Evolutionary conservation across 2,113 vertebrate species (phyloP).

Genomic region (Nothobranchius kuhntae): DNA sequence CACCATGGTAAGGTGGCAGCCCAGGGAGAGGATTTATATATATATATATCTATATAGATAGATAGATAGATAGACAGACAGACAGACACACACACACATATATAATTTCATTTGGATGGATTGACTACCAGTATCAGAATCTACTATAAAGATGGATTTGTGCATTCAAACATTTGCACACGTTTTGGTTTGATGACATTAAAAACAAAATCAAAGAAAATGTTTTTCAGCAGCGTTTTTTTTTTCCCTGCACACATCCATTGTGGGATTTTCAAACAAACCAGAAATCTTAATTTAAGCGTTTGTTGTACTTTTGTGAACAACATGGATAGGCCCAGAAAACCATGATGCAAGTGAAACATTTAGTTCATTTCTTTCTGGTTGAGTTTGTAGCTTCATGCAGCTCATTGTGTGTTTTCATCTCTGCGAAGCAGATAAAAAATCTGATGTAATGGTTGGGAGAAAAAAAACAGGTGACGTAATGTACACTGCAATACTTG

Average conservation of each 20-base stretch:
- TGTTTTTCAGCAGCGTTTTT: neutral
- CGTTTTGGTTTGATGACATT: neutral
- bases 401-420: constrained; percentile 23
- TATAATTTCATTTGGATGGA: too few relatives aligned
- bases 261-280: neutral
- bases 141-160: neutral
- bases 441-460: constrained; percentile 71
- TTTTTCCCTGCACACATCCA: neutral
- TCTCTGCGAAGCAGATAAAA: constrained; percentile 45
- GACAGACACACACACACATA: too few relatives aligned
- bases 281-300: neutral
- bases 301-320: neutral
- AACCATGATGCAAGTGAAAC: neutral
- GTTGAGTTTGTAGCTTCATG: neutral
- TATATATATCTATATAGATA: too few relatives aligned
- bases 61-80: too few relatives aligned
- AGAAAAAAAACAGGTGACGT: constrained; percentile 75
- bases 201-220: neutral
- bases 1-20: too few relatives aligned
- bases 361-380: too few relatives aligned
- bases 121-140: too few relatives aligned
- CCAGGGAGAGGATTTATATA: too few relatives aligned
- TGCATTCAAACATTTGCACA: neutral
- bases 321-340: neutral
- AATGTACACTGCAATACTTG: constrained; percentile 66